Conservation (phyloP, 2,113 vertebrate species). For the Delphinapterus leucas region DNA sequence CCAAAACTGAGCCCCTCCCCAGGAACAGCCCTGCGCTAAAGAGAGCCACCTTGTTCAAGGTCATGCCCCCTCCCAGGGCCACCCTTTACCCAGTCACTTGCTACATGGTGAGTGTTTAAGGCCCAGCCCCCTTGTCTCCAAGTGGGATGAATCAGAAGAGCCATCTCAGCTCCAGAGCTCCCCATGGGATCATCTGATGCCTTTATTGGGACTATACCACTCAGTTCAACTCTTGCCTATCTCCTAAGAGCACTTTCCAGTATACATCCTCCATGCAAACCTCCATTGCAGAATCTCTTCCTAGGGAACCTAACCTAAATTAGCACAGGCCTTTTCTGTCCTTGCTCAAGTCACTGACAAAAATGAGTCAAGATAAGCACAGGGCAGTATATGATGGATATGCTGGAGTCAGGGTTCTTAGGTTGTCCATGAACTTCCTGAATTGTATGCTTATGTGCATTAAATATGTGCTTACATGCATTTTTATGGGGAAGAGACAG, state of each 20-base stretch:
- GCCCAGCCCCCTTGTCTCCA: neutral
- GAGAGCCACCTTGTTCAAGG: neutral
- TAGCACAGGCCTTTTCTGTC: neutral
- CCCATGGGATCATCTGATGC: neutral
- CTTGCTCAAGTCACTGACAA: neutral
- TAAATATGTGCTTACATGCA: neutral
- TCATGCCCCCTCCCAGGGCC: neutral
- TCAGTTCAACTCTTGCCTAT: neutral
- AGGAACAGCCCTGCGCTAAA: neutral
- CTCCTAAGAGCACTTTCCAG: neutral
- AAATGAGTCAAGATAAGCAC: neutral
- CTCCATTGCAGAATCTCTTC: neutral
- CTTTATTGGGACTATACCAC: neutral
- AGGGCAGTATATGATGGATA: neutral
- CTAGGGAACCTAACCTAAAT: neutral
- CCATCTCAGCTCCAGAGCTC: neutral
- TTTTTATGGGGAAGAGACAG: neutral
- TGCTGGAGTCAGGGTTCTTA: neutral
- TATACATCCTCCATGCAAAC: neutral
- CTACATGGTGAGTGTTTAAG: neutral
- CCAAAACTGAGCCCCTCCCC: no score
- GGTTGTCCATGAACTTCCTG: neutral
- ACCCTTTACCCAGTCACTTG: neutral
- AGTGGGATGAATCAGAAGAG: neutral
- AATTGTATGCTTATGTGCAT: neutral